phyloP scores from a whole-genome alignment of 2,888 invertebrate species.

The Zygogramma bicolorata region DNA sequence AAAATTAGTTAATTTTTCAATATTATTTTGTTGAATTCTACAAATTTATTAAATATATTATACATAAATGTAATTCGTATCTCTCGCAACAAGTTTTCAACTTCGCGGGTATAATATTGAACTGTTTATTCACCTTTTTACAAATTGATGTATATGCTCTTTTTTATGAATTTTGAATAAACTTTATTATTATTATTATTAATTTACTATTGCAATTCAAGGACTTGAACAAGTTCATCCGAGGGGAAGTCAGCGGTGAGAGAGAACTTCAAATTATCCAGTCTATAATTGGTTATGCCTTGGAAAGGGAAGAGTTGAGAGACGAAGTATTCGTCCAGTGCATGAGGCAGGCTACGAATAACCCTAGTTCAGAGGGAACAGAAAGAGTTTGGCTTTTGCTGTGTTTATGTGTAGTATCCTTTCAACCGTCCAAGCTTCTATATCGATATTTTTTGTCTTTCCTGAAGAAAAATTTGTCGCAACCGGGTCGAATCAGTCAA shows the following conservation, averaged over 20 bases:
- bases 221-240: constrained; percentile 91
- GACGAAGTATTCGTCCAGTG: constrained; percentile 94
- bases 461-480: constrained; percentile 77
- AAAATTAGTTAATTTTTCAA: no score
- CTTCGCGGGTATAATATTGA: no score
- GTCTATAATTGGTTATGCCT: constrained; percentile 85
- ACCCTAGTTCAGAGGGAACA: constrained; percentile 86
- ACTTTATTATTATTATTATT: neutral
- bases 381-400: constrained; percentile 90
- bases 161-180: no score
- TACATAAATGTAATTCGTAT: no score
- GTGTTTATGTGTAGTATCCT: constrained; percentile 91
- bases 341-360: constrained; percentile 89
- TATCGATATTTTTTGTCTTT: constrained; percentile 85
- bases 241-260: constrained; percentile 88
- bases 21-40: no score
- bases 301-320: constrained; percentile 90
- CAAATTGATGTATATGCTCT: no score
- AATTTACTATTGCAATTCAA: constrained; percentile 57
- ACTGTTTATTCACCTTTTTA: no score
- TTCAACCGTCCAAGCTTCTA: constrained; percentile 88
- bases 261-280: constrained; percentile 87
- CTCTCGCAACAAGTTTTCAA: no score
- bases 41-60: no score
- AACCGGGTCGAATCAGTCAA: constrained; percentile 79